Evolutionary conservation across 2,888 invertebrate species (phyloP).

Genomic region (Drosophila villosipedis): DNA sequence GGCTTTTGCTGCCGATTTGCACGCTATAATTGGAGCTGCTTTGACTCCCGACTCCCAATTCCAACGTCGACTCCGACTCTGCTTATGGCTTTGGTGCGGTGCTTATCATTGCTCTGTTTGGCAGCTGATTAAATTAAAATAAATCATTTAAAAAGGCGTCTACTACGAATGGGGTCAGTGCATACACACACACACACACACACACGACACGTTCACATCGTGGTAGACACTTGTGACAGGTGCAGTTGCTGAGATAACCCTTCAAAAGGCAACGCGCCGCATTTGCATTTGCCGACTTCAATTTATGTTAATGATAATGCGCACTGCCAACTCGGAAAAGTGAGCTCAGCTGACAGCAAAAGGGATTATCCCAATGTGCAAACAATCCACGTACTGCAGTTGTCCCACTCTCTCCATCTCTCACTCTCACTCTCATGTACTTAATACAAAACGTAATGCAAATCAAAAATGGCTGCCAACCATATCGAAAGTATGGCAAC

Average conservation of each 20-base stretch:
- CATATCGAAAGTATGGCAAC: conserved; percentile 47
- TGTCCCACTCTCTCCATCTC: conserved; percentile 8
- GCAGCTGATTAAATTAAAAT: conserved; percentile 80
- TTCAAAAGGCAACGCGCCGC: conserved; percentile 62
- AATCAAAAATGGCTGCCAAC: conserved; percentile 58
- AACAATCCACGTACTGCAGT: conserved; percentile 61
- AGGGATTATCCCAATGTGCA: conserved; percentile 76
- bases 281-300: conserved; percentile 22
- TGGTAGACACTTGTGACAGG: conserved; percentile 60
- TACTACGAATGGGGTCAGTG: conserved; percentile 58
- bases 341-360: conserved; percentile 79
- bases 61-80: neutral
- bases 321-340: conserved; percentile 52
- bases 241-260: conserved; percentile 59
- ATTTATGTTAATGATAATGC: conserved; percentile 54
- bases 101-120: conserved; percentile 80
- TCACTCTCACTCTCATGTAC: conserved; percentile 1
- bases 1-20: conserved; percentile 79
- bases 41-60: conserved; percentile 29
- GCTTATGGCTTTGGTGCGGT: conserved; percentile 44
- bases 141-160: conserved; percentile 75
- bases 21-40: conserved; percentile 76
- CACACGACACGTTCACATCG: neutral
- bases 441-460: conserved; percentile 23
- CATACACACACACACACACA: conserved; percentile 4